Evolutionary conservation across 2,113 vertebrate genomes (phyloP).

Genomic region (Corythaixoides concolor): DNA sequence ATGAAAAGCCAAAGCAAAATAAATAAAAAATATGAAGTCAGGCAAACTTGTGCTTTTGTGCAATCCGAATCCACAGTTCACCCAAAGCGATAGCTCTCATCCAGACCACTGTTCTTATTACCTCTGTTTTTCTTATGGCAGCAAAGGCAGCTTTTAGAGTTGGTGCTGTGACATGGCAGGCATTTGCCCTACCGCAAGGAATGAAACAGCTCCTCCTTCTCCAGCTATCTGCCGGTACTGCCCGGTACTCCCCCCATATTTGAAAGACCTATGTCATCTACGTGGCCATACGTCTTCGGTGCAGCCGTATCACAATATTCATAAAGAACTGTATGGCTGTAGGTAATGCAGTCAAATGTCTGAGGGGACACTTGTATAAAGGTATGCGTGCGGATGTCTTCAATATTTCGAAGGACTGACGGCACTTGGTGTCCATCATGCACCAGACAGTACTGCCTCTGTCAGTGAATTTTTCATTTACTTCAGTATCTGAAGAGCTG

Average conservation of each 20-base stretch:
- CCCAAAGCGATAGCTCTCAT: neutral
- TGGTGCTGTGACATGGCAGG: neutral
- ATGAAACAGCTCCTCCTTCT: neutral
- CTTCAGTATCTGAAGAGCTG: neutral
- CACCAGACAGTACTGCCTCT: neutral
- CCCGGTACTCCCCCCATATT: neutral
- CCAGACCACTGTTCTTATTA: neutral
- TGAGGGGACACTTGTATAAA: neutral
- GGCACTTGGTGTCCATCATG: neutral
- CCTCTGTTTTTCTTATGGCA: neutral
- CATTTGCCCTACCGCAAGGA: neutral
- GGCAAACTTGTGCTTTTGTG: neutral
- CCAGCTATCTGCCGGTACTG: neutral
- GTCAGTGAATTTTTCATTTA: neutral
- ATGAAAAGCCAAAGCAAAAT: neutral
- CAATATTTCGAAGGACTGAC: neutral
- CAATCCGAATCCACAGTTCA: neutral
- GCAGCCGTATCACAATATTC: too few species aligned
- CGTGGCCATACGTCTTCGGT: rapidly evolving
- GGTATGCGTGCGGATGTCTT: neutral
- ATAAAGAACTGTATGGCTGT: rapidly evolving
- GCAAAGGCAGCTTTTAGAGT: neutral
- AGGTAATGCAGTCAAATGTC: neutral
- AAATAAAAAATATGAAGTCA: neutral
- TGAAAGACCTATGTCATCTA: neutral